These are phyloP conservation scores for Trissoscelio sp. DNA, from an alignment of 2,888 invertebrate species.

Conservation along the genomic window DNA sequence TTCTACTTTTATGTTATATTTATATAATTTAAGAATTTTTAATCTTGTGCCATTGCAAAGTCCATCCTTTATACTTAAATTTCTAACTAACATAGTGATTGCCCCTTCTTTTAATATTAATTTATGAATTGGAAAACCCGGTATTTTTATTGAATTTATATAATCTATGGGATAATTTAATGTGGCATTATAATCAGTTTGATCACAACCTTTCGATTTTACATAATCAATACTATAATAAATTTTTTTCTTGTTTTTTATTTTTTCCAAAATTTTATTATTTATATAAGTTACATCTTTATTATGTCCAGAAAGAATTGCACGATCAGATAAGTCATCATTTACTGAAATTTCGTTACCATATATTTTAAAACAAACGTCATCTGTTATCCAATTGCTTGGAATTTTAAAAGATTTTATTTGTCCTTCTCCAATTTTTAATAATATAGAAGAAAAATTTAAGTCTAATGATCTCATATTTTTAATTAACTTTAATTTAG, in stretches of 20 bases:
- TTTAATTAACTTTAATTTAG: neutral
- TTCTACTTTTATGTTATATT: too few species aligned
- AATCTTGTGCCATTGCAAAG: neutral
- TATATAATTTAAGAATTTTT: too few species aligned
- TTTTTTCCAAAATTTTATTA: neutral
- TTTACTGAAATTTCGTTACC: neutral
- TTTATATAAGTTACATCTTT: neutral
- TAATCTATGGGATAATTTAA: conserved; percentile 9
- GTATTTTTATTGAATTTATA: neutral
- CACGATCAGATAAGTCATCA: neutral
- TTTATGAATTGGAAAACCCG: conserved; percentile 2
- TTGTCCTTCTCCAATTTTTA: conserved; percentile 21
- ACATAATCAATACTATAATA: conserved; percentile 14
- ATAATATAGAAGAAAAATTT: conserved; percentile 10
- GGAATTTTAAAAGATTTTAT: conserved; percentile 12
- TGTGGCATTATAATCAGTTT: neutral
- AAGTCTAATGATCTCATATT: conserved; percentile 7
- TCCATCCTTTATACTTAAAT: neutral
- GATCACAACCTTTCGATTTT: neutral
- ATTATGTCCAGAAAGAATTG: neutral
- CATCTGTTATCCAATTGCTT: conserved; percentile 3
- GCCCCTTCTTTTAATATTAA: neutral
- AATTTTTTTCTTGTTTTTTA: neutral
- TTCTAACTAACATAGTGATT: neutral
- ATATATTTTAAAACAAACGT: conserved; percentile 28